Evolutionary conservation across 2,888 invertebrate genomes (phyloP).

Genomic region (Andrena praecox): DNA sequence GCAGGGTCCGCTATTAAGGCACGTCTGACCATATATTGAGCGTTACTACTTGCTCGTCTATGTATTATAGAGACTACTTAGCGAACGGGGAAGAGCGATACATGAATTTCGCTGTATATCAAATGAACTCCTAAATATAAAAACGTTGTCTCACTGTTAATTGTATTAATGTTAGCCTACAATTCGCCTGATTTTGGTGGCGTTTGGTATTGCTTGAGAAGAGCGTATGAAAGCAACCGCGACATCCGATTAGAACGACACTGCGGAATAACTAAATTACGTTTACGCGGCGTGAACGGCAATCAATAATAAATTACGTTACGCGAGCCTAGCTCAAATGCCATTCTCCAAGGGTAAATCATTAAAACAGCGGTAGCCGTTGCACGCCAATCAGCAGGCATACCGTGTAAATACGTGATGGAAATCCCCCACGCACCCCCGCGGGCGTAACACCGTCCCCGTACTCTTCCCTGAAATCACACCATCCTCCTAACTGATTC

Average conservation of each 20-base stretch:
- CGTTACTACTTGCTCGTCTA: background rate
- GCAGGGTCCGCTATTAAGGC: background rate
- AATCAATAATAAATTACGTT: constrained; percentile 69
- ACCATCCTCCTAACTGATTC: constrained; percentile 60
- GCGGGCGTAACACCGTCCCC: constrained; percentile 21
- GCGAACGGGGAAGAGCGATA: too few species aligned
- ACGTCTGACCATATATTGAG: background rate
- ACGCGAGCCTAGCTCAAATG: constrained; percentile 62
- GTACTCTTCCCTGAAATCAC: constrained; percentile 57
- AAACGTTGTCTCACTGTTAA: too few species aligned
- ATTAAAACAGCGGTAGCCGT: constrained; percentile 69
- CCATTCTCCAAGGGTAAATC: constrained; percentile 70
- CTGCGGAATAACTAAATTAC: constrained; percentile 36
- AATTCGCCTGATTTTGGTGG: background rate
- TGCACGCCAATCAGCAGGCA: constrained; percentile 71
- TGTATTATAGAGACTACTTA: background rate
- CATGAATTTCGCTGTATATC: too few species aligned
- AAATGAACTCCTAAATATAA: too few species aligned
- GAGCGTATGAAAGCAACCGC: background rate
- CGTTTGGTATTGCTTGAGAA: background rate
- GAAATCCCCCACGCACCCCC: constrained; percentile 44
- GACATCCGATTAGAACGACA: background rate
- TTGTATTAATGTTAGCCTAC: background rate
- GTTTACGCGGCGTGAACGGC: constrained; percentile 56
- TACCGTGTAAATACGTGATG: constrained; percentile 72